phyloP scores from a whole-genome alignment of 2,888 invertebrate genomes.

The Caenorhabditis plicata region DNA sequence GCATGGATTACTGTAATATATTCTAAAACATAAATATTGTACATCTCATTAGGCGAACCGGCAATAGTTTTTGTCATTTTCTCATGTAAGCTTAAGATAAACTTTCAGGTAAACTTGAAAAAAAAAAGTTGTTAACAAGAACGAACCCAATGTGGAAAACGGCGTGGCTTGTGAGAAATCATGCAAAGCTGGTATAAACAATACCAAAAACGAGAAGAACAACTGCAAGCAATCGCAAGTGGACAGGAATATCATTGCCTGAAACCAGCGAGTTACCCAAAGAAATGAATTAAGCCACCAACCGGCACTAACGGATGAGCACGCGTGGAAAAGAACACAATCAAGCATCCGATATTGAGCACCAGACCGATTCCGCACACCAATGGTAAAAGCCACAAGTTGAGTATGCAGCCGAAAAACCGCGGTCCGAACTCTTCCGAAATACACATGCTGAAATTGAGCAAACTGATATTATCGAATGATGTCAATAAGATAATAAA shows the following conservation, averaged over 20 bases:
- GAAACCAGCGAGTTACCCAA: conserved; percentile 24
- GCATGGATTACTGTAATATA: too few relatives aligned
- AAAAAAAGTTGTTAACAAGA: neutral
- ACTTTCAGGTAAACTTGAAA: neutral
- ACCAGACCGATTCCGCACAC: conserved; percentile 54
- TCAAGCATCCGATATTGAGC: conserved; percentile 55
- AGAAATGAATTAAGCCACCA: neutral
- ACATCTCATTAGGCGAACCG: too few relatives aligned
- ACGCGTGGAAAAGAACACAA: conserved; percentile 46
- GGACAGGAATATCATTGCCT: conserved; percentile 59
- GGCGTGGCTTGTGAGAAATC: conserved; percentile 44
- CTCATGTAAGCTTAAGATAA: neutral
- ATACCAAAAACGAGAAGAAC: conserved; percentile 60
- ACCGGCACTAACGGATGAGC: conserved; percentile 40
- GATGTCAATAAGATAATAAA: neutral
- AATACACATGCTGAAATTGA: conserved; percentile 32
- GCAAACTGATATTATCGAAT: neutral
- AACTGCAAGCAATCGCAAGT: conserved; percentile 61
- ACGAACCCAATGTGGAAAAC: conserved; percentile 15
- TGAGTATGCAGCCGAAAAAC: conserved; percentile 52
- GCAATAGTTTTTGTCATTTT: too few relatives aligned
- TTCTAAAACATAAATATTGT: too few relatives aligned
- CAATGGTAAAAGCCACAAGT: conserved; percentile 56
- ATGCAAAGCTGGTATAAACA: conserved; percentile 62
- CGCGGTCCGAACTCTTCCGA: conserved; percentile 44